Base-by-base conservation (phyloP, 2,888 invertebrate genomes). In the Andrena bucephala region DNA sequence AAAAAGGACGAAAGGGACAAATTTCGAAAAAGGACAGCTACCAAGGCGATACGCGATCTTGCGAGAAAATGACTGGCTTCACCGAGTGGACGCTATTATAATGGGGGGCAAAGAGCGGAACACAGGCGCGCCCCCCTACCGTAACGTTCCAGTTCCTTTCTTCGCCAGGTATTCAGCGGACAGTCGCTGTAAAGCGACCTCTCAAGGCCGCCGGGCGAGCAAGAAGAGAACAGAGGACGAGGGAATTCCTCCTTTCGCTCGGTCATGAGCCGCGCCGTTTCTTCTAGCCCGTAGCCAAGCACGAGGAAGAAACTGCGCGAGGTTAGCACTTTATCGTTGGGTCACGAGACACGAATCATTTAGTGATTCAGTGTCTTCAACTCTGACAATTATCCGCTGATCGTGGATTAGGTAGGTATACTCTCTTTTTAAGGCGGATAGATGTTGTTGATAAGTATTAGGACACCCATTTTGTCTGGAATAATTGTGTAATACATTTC, bases 121-220 rank as follows among this genome's bases (percentile, higher is more conserved):
- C 24, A 59, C 76, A 81, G 65, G 82, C 65, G 48, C 16, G 42
- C 24, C 59, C 50, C 42, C 31, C 6, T 24, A 31, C 67, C n/a
- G 36, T 24, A 33, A 57, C 82, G 82, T 78, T 78, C 70, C 82
- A 83, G 83, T 83, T 83, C 79, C 84, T 84, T 83, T 84, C 84
- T 84, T 83, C 72, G 73, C 80, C 66, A 75, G 83, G 76, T 83
- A 85, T 84, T 81, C 81, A 83, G 63, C 78, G 72, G 81, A 84
- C 84, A 81, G 77, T 70, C 73, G 68, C 63, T 54, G 84, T 74
- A 84, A 85, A 85, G 68, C 77, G 85, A 85, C 85, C 85, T 85
- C 79, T 84, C 84, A 85, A 85, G 85, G 85, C 84, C 85, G 85
- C 57, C 77, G 57, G 36, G 66, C 75, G 52, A 66, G 68, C 62